Evolutionary conservation across 2,113 vertebrate genomes (phyloP), one percentile per base, ranked within the genome.

Genomic region (Kryptolebias marmoratus): DNA sequence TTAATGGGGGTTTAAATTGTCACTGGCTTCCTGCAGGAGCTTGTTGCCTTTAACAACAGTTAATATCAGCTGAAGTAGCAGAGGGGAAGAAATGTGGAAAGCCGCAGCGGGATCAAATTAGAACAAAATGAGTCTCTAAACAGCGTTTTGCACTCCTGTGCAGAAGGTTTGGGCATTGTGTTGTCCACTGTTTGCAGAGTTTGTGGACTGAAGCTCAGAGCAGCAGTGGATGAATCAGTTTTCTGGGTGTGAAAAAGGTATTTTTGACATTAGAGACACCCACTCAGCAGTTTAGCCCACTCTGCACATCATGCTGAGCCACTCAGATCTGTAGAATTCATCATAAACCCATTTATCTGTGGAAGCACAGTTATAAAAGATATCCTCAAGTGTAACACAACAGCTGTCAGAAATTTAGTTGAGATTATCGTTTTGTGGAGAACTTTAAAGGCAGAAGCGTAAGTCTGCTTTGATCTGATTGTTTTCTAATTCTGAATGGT

Each of bases 191-290:
- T 73, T 73, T 71, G 71, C 61, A 80, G 66, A 55, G 31, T 79
- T 75, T 15, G 66, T 73, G 50, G 65, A 71, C 44, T 61, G 64
- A 82, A 69, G 52, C 69, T 65, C 61, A n/a, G 73, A 60, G 62
- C 30, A 9, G 68, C 73, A 36, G 71, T 42, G 81, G 73, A 68
- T 77, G 87, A 84, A 83, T 85, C 85, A 81, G 63, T 74, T 27
- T 2, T 76, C 39, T 59, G 61, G 70, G 78, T 84, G 83, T 80
- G 77, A 84, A 80, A 79, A 76, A 65, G 30, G 73, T 68, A 44
- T 53, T 69, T 76, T 49, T 75, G 72, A 75, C 62, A 87, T 80
- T 67, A 77, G 67, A 75, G 36, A 58, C 73, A 39, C 84, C 84
- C 88, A 86, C 90, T 86, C 79, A 77, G 36, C 69, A 66, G 64